Evolutionary conservation across 1,140 invertebrate genomes (phyloP), one percentile per base, ranked within the genome.

Genomic region (Drosophila saltans): DNA sequence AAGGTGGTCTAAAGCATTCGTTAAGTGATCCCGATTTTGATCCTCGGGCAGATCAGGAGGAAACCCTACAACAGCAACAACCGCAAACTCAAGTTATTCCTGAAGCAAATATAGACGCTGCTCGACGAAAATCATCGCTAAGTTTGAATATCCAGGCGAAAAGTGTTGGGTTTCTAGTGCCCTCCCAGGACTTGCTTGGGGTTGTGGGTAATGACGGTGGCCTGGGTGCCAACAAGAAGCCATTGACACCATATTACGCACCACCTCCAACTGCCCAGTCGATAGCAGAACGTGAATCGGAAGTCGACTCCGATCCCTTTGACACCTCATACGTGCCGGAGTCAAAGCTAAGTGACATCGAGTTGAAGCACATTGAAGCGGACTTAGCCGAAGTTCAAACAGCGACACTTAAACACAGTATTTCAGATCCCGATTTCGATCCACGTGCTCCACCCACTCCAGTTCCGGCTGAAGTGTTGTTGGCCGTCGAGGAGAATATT

Each of bases 301-400:
- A 94, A 60, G 9, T 33, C 11, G 73, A 75, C 24, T 66, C 60
- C 4, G 96, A 97, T 93, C 96, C 97, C 0, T 97, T 97, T 88
- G 96, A 97, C 90, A 97, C 97, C 0, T 97, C 96, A 2, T 95
- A 96, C 79, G 96, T 96, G 10, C 93, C 93, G 21, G 94, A 95
- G 72, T 94, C 95, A 10, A 92, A 94, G 48, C 96, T 96, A 3
- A 95, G 95, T 5, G 95, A 95, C 92, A 95, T 95, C 1, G 96
- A 97, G 91, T 86, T 97, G 30, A 95, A 96, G 90, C 88, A 96
- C 26, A 93, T 96, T 4, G 96, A 96, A 73, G 95, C 94, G 39
- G 96, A 96, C 83, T 92, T 96, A 10, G 74, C 94, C 2, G 72
- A 92, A 52, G n/a, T 80, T 66, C 56, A 69, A 71, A 72, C 84